Percentiles rank a stretch among this genome's conserved stretches.
phyloP scores from a whole-genome alignment of 2,888 invertebrate species.

The Pachymerium ferrugineum region DNA sequence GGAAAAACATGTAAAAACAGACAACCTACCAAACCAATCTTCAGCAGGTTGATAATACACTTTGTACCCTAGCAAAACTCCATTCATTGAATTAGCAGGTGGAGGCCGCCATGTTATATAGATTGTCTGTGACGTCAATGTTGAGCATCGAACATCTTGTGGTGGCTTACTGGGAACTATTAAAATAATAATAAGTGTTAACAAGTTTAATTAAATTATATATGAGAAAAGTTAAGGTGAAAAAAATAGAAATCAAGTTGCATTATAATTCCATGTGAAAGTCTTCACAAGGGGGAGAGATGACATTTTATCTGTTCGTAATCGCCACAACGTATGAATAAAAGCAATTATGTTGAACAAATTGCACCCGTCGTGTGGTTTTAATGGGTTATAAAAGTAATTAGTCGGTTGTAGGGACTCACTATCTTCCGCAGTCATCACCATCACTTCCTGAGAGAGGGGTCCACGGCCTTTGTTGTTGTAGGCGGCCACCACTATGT shows the following conservation, averaged over 20 bases:
- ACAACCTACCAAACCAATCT: conserved; percentile 36
- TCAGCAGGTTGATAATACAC: conserved; percentile 41
- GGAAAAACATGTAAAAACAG: not conserved
- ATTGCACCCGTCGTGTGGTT: conserved; percentile 25
- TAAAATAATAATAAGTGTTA: conserved; percentile 34
- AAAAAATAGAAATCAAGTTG: not conserved
- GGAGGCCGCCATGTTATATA: conserved; percentile 74
- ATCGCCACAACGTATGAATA: conserved; percentile 19
- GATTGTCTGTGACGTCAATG: conserved; percentile 67
- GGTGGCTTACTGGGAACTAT: conserved; percentile 71
- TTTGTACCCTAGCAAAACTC: conserved; percentile 48
- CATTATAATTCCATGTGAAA: not conserved
- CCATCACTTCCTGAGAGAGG: conserved; percentile 42
- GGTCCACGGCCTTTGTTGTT: conserved; percentile 46
- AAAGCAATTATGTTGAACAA: conserved; percentile 20
- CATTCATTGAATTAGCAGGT: conserved; percentile 61
- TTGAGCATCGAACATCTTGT: conserved; percentile 67
- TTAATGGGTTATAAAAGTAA: conserved; percentile 27
- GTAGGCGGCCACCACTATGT: conserved; percentile 45
- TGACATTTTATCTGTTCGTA: conserved; percentile 19
- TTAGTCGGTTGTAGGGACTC: conserved; percentile 34
- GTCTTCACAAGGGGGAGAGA: not conserved
- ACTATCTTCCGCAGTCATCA: conserved; percentile 48
- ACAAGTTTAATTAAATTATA: not conserved
- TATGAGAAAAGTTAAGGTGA: not conserved